Evolutionary conservation across 2,113 vertebrate species (phyloP), one percentile per base, ranked within the genome.

Genomic region (Balaeniceps rex): DNA sequence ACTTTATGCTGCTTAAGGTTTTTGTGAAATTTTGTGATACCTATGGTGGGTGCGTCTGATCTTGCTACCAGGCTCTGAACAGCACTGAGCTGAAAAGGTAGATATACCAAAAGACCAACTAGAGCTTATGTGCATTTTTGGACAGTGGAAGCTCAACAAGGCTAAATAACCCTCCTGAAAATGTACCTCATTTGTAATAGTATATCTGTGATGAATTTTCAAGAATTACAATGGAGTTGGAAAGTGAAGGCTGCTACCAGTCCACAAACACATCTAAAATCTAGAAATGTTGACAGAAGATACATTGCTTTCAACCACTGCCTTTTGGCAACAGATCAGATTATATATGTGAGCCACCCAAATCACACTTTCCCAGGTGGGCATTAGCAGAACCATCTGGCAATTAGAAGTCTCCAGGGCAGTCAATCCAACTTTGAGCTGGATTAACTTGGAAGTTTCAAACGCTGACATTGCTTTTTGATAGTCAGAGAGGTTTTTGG

Each of bases 391-490:
- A 97, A 94, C 96, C 96, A 97, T 97, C 97, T 97, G 97, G 91
- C 97, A 97, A 97, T 97, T 97, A 97, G 94, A 97, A 95, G 87
- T 92, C 97, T 98, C 96, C 2, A 8, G 95, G 90, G 96, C 95
- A 95, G 94, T 89, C 96, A 97, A 88, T 98, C 78, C 96, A 97
- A 95, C 91, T 97, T 94, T 96, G 94, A 97, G 93, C 84, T 97
- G 96, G 97, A 98, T 98, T 98, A 98, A 95, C 92, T 91, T 81
- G 95, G 95, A 97, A 97, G 77, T 97, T 98, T 96, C 93, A 97
- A 97, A 95, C 29, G 65, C 80, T 95, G 90, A 57, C 38, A 44
- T 44, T 75, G 40, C 63, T 92, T 94, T 93, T 90, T 95, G 94
- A 97, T 91, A 96, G 84, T 88, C 86, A 94, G 92, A 91, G 66